Base-by-base conservation (phyloP, 1,140 invertebrate genomes). In the Muscidifurax raptorellus region DNA sequence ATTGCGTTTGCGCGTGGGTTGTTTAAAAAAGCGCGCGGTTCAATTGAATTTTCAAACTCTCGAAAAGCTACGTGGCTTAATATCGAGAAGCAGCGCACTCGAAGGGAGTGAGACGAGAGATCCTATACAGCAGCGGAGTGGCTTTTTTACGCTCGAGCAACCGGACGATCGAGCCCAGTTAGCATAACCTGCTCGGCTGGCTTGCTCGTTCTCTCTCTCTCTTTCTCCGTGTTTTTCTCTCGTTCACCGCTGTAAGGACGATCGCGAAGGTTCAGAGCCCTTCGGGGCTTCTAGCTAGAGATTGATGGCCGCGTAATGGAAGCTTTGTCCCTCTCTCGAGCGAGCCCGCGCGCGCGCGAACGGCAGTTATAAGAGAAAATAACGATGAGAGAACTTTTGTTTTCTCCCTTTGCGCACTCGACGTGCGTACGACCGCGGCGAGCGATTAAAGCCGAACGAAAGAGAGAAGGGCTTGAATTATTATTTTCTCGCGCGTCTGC, bases 121-220 rank as follows among this genome's bases (percentile, higher is more conserved):
- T 59, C 44, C 44, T 47, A 15, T 47, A 15, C 3, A 47, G 36
- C 36, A 40, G 36, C 44, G 13, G 1, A 13, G 44, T 59, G 10
- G 36, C 36, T 78, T 47, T 80, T 80, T 80, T 80, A 40, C 67
- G 6, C 22, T 22, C 28, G 52, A 30, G 18, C 27, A 83, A 77
- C 82, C 82, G 82, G 82, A 83, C 64, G 66, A 82, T 75, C 80
- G 44, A 90, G 86, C 86, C 89, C 90, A 91, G 91, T 92, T 91
- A 91, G 90, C 90, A 91, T 92, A 92, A 91, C 91, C 90, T 91
- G 90, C 91, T 92, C 89, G 88, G 83, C 86, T 85, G 87, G 86
- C 85, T 88, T 85, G 87, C 85, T n/a, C n/a, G n/a, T n/a, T n/a
- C n/a, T n/a, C n/a, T n/a, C n/a, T n/a, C n/a, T n/a, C n/a, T n/a